phyloP scores from a whole-genome alignment of 1,140 invertebrate species.

The Atopsyche davidsoni region DNA sequence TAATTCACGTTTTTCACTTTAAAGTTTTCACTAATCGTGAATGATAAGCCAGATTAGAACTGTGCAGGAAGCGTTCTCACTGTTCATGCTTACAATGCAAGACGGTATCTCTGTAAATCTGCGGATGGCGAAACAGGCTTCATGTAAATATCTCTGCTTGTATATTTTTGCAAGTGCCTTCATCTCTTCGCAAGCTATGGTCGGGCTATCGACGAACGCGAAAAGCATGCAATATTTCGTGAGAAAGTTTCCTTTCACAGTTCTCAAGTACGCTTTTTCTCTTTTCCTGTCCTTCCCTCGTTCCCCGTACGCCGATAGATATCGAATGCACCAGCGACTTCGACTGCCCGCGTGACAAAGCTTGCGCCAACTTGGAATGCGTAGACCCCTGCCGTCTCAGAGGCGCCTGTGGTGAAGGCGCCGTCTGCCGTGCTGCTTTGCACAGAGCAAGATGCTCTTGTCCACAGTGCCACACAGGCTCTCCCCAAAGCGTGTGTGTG shows the following conservation, averaged over 20 bases:
- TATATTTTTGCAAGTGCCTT: constrained; percentile 32
- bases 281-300: constrained; percentile 55
- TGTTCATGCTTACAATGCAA: constrained; percentile 39
- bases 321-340: constrained; percentile 83
- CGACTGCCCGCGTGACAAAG: constrained; percentile 85
- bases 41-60: constrained; percentile 53
- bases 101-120: constrained; percentile 25
- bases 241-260: constrained; percentile 71
- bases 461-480: constrained; percentile 78
- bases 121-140: constrained; percentile 30
- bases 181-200: constrained; percentile 32
- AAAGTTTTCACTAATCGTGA: constrained; percentile 12
- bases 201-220: constrained; percentile 33
- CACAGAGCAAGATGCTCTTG: constrained; percentile 81
- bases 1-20: constrained; percentile 5
- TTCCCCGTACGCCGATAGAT: constrained; percentile 51
- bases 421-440: constrained; percentile 74
- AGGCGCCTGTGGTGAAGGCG: constrained; percentile 82
- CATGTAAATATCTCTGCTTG: constrained; percentile 59
- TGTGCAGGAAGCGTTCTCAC: constrained; percentile 62
- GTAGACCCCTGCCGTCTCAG: constrained; percentile 82
- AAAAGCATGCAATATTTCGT: constrained; percentile 69
- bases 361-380: constrained; percentile 80
- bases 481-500: constrained; percentile 67
- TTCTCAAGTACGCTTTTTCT: constrained; percentile 67